A percentile compares a stretch with the other conserved stretches of the same genome.
Conservation (phyloP, 2,113 vertebrate genomes). For the Synodontis membranacea region DNA sequence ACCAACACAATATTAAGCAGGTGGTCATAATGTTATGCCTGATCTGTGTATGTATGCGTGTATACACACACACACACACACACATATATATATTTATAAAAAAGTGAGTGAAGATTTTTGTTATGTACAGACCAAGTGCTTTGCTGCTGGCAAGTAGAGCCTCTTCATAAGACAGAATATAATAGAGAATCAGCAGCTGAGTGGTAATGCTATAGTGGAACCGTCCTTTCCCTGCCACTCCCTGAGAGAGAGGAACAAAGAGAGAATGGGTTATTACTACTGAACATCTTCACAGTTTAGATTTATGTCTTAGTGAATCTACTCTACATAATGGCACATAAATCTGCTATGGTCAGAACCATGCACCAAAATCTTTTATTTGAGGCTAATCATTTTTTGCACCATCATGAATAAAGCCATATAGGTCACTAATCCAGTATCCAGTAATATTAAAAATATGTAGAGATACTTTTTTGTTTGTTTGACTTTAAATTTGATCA, state of each 20-base stretch:
- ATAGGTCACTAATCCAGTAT: background rate
- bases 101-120: background rate
- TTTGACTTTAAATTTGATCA: background rate
- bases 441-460: background rate
- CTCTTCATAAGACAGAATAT: slow-evolving; percentile 93
- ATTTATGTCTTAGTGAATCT: background rate
- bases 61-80: too few species aligned
- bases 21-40: too few species aligned
- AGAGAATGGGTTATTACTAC: background rate
- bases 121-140: slow-evolving; percentile 79
- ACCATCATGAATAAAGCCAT: too few species aligned
- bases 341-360: too few species aligned
- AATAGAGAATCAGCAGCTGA: slow-evolving; percentile 93
- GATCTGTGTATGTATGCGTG: too few species aligned
- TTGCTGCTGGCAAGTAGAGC: slow-evolving; percentile 93
- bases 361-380: too few species aligned
- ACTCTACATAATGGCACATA: background rate
- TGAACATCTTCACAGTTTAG: background rate
- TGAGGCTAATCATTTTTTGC: background rate
- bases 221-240: slow-evolving; percentile 71
- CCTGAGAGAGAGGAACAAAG: slow-evolving; percentile 61
- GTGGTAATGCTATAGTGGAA: slow-evolving; percentile 89
- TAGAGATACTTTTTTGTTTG: background rate
- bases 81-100: too few species aligned
- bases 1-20: too few species aligned